Base-by-base conservation (phyloP, 2,888 invertebrate species). In the Meteorus colon region DNA sequence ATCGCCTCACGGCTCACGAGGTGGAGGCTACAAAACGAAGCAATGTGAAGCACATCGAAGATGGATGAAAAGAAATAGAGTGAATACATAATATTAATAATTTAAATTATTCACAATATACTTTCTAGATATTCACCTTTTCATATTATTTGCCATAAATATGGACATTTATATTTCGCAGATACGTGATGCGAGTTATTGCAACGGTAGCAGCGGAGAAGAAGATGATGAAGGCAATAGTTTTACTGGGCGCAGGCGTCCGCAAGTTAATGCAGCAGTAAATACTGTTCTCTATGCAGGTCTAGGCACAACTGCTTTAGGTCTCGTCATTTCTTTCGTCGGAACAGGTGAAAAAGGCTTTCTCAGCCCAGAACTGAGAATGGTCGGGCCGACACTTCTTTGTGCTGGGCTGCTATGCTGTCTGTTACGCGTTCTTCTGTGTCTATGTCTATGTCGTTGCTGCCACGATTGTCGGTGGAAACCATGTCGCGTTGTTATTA, bases 1-100 rank as follows among this genome's bases (percentile, higher is more conserved):
- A 55, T 87, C 88, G 51, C 88, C 87, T 24, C 86, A 85, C 63
- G 85, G 84, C 59, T 87, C 85, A 24, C 81, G 88, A 77, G 81
- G 86, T 41, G 89, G 87, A 69, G 88, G 88, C 68, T 93, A 93
- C 90, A 91, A 92, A 84, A 90, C 91, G 85, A 92, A 92, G 84
- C 92, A 92, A 84, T 91, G 91, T 84, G 93, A 93, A 85, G 92
- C 93, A 65, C 93, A 93, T 87, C 92, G 94, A 83, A 92, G 94
- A 91, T 96, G 96, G 96, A 95, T 95, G 92, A 95, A 95, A 90
- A 93, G 95, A 90, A 96, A 96, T 92, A 93, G 96, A 93, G 96
- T 96, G 92, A 91, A 29, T n/a, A 14, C 6, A 14, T 31, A 0
- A 27, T 27, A 19, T 55, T 55, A 4, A 19, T 55, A n/a, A 55